Percentiles rank a stretch among this genome's conserved stretches.
phyloP scores from a whole-genome alignment of 2,888 invertebrate genomes.

The Pterostichus madidus region DNA sequence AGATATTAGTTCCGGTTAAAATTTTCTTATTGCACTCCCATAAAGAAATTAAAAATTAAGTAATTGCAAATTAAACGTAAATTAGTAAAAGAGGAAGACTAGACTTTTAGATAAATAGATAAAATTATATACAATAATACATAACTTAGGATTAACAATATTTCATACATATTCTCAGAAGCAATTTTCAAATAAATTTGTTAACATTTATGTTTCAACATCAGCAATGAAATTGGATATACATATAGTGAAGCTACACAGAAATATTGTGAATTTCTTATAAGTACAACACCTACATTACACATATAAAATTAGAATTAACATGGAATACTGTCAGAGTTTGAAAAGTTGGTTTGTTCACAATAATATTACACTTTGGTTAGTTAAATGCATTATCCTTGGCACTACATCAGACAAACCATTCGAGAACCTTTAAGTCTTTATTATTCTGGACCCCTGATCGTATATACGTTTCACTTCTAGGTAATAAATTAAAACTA shows the following conservation, averaged over 20 bases:
- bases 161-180: constrained; percentile 32
- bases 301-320: constrained; percentile 62
- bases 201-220: constrained; percentile 46
- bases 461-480: neutral
- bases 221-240: constrained; percentile 42
- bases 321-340: constrained; percentile 59
- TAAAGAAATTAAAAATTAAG: constrained; percentile 16
- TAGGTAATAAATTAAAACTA: constrained; percentile 29
- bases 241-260: constrained; percentile 60
- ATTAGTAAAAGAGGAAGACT: constrained; percentile 64
- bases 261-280: constrained; percentile 58
- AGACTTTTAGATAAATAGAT: constrained; percentile 54
- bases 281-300: constrained; percentile 62
- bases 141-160: constrained; percentile 65
- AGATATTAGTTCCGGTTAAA: neutral
- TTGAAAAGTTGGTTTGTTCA: constrained; percentile 41
- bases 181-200: constrained; percentile 50
- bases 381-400: constrained; percentile 40
- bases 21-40: neutral
- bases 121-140: constrained; percentile 60
- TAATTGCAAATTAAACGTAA: constrained; percentile 47
- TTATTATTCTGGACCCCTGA: constrained; percentile 29
- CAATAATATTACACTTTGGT: constrained; percentile 42
- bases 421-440: constrained; percentile 30
- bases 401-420: constrained; percentile 38